Evolutionary conservation across 2,113 vertebrate species (phyloP).

Genomic region (Xenotilapia longispinis): DNA sequence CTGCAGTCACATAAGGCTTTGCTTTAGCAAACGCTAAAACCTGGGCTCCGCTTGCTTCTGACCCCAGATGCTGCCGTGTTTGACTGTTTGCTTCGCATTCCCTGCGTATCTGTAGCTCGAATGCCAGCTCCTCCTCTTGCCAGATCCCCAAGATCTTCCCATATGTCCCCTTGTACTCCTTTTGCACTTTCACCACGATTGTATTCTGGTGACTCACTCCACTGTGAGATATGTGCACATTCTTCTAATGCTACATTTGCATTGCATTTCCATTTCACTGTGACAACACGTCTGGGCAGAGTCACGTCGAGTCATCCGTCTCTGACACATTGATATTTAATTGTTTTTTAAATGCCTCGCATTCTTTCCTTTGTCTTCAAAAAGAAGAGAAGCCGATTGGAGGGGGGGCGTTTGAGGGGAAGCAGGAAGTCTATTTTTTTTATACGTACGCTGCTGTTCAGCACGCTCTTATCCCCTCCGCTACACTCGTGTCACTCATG

Average conservation of each 20-base stretch:
- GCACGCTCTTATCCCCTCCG: neutral
- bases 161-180: constrained; percentile 27
- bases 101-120: constrained; percentile 12
- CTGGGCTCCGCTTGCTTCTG: constrained; percentile 1
- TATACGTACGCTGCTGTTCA: neutral
- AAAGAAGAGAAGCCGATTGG: constrained; percentile 21
- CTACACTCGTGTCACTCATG: constrained; percentile 34
- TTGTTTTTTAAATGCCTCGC: constrained; percentile 12
- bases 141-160: constrained; percentile 21
- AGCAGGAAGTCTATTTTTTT: constrained; percentile 16
- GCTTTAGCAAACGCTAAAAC: constrained; percentile 3
- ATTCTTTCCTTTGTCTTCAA: constrained; percentile 35
- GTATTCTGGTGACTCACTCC: constrained; percentile 6
- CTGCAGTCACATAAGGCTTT: neutral
- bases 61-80: constrained; percentile 55
- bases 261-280: neutral
- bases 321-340: constrained; percentile 4
- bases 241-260: constrained; percentile 14
- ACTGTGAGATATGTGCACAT: neutral
- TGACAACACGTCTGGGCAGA: neutral
- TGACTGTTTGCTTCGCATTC: constrained; percentile 43
- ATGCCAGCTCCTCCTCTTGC: constrained; percentile 23
- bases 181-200: constrained; percentile 8
- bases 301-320: constrained; percentile 11
- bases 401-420: neutral